Base-by-base conservation (phyloP, 2,113 vertebrate genomes). In the Burhinus oedicnemus region DNA sequence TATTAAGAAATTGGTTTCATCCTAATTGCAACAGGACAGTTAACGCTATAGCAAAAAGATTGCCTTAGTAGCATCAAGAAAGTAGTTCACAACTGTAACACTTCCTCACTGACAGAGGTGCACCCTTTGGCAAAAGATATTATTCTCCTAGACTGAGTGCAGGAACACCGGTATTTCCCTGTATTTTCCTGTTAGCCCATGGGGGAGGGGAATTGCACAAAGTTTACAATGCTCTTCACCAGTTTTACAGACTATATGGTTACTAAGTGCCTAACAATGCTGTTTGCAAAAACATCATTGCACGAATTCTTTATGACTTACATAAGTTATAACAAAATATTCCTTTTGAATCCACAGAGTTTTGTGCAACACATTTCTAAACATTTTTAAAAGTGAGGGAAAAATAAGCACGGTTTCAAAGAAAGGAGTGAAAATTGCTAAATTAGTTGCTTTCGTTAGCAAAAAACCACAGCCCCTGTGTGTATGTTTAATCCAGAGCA, bases 391-490 rank as follows among this genome's bases (percentile, higher is more conserved):
- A 44, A 66, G 19, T 2, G 5, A 66, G 13, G 36, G 12, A 1
- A 0, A 45, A 62, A 49, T 13, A 23, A 51, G 49, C 49, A 51
- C 22, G 22, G 23, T 51, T 51, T 25, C 23, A 51, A 51, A 74
- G 71, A 57, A 82, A 85, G 13, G 15, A 70, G 51, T 29, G 26
- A 54, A n/a, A 68, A 21, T 2, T 4, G 20, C 2, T 36, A 47
- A 89, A 11, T 55, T 21, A 15, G 15, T 8, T 22, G 11, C 17
- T 90, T 49, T 69, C 52, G 30, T 72, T 45, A 23, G 11, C 11
- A 64, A 38, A 69, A 70, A 51, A 21, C 1, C 3, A 17, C 55
- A 57, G 3, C 2, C 2, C 7, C 16, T 23, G 8, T 4, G 16
- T 34, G 12, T 6, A 7, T 2, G 14, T 64, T 78, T 60, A 60